These are phyloP conservation scores for Trichosurus vulpecula DNA, from an alignment of 2,797 vertebrate species.

Conservation along the genomic window DNA sequence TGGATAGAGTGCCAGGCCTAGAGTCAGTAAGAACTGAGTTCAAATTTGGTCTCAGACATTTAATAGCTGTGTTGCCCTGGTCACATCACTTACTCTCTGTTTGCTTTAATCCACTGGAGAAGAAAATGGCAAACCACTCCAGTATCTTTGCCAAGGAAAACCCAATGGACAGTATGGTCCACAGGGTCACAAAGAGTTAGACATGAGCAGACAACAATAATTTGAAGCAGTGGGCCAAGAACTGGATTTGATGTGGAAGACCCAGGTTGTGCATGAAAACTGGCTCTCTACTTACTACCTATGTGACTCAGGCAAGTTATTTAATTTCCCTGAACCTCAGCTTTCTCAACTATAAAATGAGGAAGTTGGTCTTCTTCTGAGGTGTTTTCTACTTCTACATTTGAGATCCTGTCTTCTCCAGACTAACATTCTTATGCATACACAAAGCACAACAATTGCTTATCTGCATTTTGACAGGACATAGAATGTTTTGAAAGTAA, in stretches of 20 bases:
- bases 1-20: background rate
- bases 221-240: background rate
- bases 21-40: background rate
- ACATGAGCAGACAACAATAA: too few species aligned
- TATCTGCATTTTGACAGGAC: slow-evolving; percentile 41
- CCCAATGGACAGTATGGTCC: too few species aligned
- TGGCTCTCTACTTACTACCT: background rate
- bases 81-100: background rate
- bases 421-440: slow-evolving; percentile 33
- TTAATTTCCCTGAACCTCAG: background rate
- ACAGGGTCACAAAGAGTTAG: background rate
- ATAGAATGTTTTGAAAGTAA: slow-evolving; percentile 51
- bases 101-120: too few species aligned
- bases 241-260: background rate
- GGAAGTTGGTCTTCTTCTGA: background rate
- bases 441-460: slow-evolving; percentile 51
- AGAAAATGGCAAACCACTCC: background rate
- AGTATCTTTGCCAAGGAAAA: background rate
- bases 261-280: background rate
- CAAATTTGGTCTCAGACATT: background rate
- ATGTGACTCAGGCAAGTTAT: background rate
- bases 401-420: background rate
- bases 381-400: background rate
- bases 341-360: background rate
- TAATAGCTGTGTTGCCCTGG: background rate